Percentiles rank a stretch among this genome's conserved stretches.
Conservation (phyloP, 2,113 vertebrate genomes). For the Mus pahari region DNA sequence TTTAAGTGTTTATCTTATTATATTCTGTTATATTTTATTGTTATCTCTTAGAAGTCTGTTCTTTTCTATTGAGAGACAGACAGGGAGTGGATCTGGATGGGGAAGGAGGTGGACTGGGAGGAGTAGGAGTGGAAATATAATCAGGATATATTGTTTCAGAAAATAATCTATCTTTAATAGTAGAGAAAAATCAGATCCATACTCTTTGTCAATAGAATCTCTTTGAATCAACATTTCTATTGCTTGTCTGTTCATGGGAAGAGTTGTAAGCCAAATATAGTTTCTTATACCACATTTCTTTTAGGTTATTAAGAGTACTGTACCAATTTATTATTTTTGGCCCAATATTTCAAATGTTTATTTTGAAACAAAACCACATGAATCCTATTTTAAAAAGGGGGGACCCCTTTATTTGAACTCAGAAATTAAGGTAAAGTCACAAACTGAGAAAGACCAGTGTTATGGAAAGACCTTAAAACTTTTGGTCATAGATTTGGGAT, state of each 20-base stretch:
- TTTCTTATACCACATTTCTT: not conserved
- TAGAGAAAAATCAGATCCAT: slow-evolving; percentile 1
- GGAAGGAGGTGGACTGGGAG: not conserved
- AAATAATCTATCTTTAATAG: not conserved
- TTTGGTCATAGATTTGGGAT: not conserved
- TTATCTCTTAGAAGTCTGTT: not conserved
- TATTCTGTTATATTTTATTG: not conserved
- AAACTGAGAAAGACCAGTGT: slow-evolving; percentile 22
- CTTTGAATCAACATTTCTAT: not conserved
- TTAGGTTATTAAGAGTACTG: slow-evolving; percentile 1
- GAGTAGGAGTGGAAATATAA: not conserved
- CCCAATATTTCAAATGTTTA: slow-evolving; percentile 18
- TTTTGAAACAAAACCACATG: slow-evolving; percentile 44
- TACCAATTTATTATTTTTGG: slow-evolving; percentile 3
- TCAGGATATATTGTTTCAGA: not conserved
- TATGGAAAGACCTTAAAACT: not conserved
- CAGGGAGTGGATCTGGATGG: not conserved
- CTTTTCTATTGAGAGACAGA: not conserved
- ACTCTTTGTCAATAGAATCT: not conserved
- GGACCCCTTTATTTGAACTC: not conserved
- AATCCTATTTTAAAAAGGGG: not conserved
- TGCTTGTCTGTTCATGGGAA: slow-evolving; percentile 45
- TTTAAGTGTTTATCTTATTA: not conserved
- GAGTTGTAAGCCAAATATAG: not conserved
- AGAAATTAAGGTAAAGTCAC: not conserved